Percentiles rank a stretch among this genome's conserved stretches.
Evolutionary conservation across 2,113 vertebrate genomes (phyloP).

Genomic region (Myrmecobius fasciatus): DNA sequence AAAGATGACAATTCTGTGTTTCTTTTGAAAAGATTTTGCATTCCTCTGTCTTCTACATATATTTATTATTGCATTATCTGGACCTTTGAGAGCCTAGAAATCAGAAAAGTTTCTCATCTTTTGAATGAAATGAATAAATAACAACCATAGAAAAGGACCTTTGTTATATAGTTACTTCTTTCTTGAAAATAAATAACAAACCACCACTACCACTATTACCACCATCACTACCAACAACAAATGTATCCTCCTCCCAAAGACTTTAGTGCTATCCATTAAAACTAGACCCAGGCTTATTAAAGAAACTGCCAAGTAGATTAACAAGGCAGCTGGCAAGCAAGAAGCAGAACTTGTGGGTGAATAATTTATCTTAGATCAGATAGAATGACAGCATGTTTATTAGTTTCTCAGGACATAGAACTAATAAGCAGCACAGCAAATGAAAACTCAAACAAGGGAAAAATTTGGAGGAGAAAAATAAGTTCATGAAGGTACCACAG

Average conservation of each 20-base stretch:
- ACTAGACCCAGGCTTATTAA: neutral
- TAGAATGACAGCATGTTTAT: conserved; percentile 41
- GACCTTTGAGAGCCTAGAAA: neutral
- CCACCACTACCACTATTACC: neutral
- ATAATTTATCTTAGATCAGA: conserved; percentile 56
- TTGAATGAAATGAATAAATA: neutral
- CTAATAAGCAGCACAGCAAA: conserved; percentile 56
- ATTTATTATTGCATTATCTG: neutral
- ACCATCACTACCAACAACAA: neutral
- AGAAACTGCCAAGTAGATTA: conserved; percentile 41
- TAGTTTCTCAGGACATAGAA: conserved; percentile 49
- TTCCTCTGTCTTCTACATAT: neutral
- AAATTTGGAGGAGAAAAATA: neutral
- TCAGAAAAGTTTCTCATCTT: neutral
- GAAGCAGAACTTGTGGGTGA: conserved; percentile 32
- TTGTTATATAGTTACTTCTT: neutral
- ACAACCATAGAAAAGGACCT: neutral
- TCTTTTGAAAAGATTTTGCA: conserved; percentile 8
- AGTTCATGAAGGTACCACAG: conserved; percentile 48
- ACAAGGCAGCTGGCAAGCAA: conserved; percentile 1
- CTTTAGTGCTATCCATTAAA: neutral
- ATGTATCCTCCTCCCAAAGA: neutral
- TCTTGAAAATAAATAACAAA: neutral
- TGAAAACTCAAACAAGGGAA: conserved; percentile 35
- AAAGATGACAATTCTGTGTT: neutral